phyloP scores from a whole-genome alignment of 2,888 invertebrate species.

The Aproaerema taeniolella region DNA sequence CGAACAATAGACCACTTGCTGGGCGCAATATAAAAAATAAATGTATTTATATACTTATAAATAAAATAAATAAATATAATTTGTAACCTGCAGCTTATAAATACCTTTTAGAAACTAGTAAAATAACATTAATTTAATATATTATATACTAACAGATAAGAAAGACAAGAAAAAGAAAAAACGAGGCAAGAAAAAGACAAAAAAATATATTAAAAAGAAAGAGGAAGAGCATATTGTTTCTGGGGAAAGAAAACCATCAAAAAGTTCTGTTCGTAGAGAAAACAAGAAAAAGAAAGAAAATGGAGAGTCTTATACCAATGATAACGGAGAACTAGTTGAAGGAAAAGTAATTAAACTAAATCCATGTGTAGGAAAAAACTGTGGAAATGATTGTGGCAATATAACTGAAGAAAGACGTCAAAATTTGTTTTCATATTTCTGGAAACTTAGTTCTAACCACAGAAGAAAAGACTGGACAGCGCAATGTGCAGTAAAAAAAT shows the following conservation, averaged over 20 bases:
- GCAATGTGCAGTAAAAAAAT: conserved; percentile 2
- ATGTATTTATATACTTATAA: background rate
- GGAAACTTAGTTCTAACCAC: conserved; percentile 8
- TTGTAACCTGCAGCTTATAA: too few species aligned
- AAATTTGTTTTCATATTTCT: conserved; percentile 17
- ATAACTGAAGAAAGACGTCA: conserved; percentile 11
- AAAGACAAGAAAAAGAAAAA: background rate
- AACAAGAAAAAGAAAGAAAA: conserved; percentile 1
- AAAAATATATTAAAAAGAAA: background rate
- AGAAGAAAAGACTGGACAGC: conserved; percentile 18
- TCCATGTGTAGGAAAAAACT: background rate
- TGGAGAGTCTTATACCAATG: background rate
- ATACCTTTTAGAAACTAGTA: too few species aligned
- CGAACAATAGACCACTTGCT: background rate
- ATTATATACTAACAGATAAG: background rate
- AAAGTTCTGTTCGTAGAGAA: background rate
- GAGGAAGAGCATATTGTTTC: background rate
- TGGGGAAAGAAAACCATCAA: background rate
- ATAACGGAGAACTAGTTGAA: background rate
- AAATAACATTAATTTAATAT: background rate
- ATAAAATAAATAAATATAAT: background rate
- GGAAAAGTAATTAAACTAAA: background rate
- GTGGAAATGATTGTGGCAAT: background rate
- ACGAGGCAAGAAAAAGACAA: background rate
- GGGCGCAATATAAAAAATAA: background rate